These are phyloP conservation scores for Caenorhabditis auriculariae DNA, from an alignment of 2,888 invertebrate genomes.

Conservation along the genomic window DNA sequence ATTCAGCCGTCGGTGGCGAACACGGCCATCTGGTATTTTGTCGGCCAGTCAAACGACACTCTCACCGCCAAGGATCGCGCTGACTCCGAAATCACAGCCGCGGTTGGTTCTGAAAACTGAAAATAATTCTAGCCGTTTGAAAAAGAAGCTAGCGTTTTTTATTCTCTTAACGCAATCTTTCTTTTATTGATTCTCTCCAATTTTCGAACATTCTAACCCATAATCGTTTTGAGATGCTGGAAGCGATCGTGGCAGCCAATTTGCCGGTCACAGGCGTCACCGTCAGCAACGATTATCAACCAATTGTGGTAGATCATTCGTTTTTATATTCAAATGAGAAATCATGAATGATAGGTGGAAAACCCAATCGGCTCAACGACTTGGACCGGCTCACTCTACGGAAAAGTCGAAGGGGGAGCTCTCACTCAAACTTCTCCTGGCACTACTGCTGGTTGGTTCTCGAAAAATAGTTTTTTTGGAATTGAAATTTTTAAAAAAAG, in stretches of 20 bases:
- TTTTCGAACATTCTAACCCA: neutral
- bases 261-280: constrained; percentile 30
- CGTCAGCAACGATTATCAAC: constrained; percentile 32
- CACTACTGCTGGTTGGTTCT: constrained; percentile 6
- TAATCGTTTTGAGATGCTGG: constrained; percentile 37
- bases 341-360: constrained; percentile 14
- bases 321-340: neutral
- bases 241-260: constrained; percentile 35
- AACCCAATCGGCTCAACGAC: constrained; percentile 29
- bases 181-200: neutral
- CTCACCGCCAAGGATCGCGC: constrained; percentile 33
- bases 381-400: constrained; percentile 34
- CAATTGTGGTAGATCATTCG: constrained; percentile 21
- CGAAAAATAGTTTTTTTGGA: no score
- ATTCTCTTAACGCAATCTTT: neutral
- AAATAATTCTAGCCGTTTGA: neutral
- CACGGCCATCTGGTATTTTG: constrained; percentile 39
- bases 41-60: constrained; percentile 45
- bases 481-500: no score
- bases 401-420: constrained; percentile 47
- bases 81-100: constrained; percentile 36
- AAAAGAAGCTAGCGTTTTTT: neutral
- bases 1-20: constrained; percentile 22
- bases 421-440: constrained; percentile 35
- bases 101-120: constrained; percentile 23